phyloP scores from a whole-genome alignment of 2,797 vertebrate genomes.

The Babyrousa celebensis region DNA sequence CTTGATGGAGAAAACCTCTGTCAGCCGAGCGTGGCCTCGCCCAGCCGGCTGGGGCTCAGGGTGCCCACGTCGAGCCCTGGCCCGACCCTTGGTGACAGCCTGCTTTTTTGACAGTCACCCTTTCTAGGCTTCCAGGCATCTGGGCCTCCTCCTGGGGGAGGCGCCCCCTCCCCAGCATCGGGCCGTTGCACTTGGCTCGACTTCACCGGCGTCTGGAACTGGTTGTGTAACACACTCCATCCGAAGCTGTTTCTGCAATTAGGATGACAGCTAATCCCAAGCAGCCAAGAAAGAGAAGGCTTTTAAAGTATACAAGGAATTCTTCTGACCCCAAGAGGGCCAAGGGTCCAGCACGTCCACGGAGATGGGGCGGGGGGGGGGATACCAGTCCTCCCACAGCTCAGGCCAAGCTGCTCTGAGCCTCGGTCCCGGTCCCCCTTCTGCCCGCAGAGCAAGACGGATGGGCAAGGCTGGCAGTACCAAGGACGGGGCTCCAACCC shows the following conservation, averaged over 20 bases:
- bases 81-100: neutral
- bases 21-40: neutral
- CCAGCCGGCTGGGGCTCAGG: neutral
- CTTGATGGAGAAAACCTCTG: neutral
- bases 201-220: conserved; percentile 64
- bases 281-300: conserved; percentile 78
- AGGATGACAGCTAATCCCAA: conserved; percentile 81
- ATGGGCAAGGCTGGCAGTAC: neutral
- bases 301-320: conserved; percentile 79
- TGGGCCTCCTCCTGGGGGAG: conserved; percentile 55
- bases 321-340: conserved; percentile 72
- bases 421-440: no score
- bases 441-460: neutral
- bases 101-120: neutral
- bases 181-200: conserved; percentile 63
- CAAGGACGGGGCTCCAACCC: neutral
- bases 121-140: conserved; percentile 63
- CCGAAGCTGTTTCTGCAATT: conserved; percentile 85
- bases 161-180: neutral
- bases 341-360: neutral
- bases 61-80: neutral
- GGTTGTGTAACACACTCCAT: conserved; percentile 74
- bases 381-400: no score
- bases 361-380: no score
- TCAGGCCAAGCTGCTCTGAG: no score